Conservation (phyloP, 2,888 invertebrate species). For the Macropis europaea region DNA sequence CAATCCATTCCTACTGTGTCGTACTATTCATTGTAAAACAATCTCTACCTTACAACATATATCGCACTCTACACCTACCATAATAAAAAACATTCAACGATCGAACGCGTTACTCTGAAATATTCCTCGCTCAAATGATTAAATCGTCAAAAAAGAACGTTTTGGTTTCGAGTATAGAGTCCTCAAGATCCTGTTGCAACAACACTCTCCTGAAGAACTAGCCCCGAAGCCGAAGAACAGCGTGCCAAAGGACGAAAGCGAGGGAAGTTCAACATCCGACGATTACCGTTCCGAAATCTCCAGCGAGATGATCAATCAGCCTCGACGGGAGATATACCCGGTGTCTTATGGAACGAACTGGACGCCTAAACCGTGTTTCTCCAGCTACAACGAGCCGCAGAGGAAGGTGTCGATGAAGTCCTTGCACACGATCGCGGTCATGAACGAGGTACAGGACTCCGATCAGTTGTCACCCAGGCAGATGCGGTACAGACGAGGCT, state of each 20-base stretch:
- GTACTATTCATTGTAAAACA: too few species aligned
- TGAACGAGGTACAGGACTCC: constrained; percentile 42
- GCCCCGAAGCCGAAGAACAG: not conserved
- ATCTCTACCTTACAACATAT: too few species aligned
- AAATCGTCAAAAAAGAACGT: too few species aligned
- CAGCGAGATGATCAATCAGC: constrained; percentile 39
- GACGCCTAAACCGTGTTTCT: constrained; percentile 63
- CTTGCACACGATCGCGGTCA: constrained; percentile 56
- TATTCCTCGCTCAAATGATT: too few species aligned
- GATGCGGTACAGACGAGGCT: constrained; percentile 66
- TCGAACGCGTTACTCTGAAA: too few species aligned
- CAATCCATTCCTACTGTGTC: too few species aligned
- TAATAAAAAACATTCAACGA: too few species aligned
- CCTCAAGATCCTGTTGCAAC: not conserved
- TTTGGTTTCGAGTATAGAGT: not conserved
- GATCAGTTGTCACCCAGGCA: constrained; percentile 56
- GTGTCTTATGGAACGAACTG: constrained; percentile 70
- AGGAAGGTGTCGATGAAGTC: constrained; percentile 64
- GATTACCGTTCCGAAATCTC: constrained; percentile 65
- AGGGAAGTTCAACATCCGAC: constrained; percentile 63
- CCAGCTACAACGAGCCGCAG: constrained; percentile 47
- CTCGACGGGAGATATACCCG: constrained; percentile 54
- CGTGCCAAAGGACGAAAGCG: constrained; percentile 54
- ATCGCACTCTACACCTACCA: too few species aligned
- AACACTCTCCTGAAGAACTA: not conserved